Conservation (phyloP, 2,888 invertebrate genomes). For the Hirtodrosophila trivittata region DNA sequence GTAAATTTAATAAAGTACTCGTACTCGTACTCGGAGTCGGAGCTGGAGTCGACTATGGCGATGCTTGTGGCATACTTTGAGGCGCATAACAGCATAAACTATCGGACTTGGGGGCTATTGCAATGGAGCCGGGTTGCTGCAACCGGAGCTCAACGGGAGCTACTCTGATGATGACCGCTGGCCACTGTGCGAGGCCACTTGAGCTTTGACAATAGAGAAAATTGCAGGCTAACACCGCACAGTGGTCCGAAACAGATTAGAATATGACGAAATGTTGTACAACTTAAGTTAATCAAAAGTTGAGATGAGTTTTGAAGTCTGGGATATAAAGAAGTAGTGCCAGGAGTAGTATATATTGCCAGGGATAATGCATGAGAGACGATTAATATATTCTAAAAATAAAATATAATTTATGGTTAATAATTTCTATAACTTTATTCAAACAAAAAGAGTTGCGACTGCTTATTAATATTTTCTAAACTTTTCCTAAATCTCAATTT, state of each 20-base stretch:
- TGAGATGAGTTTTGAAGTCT: too few relatives aligned
- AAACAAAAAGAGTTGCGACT: too few relatives aligned
- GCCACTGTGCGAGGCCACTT: constrained; percentile 56
- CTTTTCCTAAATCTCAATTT: too few relatives aligned
- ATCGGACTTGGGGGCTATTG: constrained; percentile 42
- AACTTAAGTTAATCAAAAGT: too few relatives aligned
- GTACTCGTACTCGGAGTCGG: too few relatives aligned
- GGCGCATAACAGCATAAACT: constrained; percentile 74
- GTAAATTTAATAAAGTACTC: constrained; percentile 69
- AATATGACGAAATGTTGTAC: background rate
- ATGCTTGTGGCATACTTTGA: constrained; percentile 69
- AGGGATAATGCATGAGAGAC: too few relatives aligned
- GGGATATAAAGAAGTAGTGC: too few relatives aligned
- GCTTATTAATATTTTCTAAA: too few relatives aligned
- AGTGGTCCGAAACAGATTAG: constrained; percentile 14
- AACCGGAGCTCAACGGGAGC: constrained; percentile 16
- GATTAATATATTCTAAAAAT: too few relatives aligned
- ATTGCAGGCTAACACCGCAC: constrained; percentile 44
- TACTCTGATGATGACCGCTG: constrained; percentile 1
- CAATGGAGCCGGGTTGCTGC: constrained; percentile 36
- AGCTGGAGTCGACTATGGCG: constrained; percentile 37
- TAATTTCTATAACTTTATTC: too few relatives aligned
- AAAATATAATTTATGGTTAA: too few relatives aligned
- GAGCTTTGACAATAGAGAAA: constrained; percentile 72
- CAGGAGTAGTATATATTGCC: too few relatives aligned